A percentile compares a stretch with the other conserved stretches of the same genome.
Evolutionary conservation across 2,888 invertebrate genomes (phyloP).

Genomic region (Cheilosia grossa): DNA sequence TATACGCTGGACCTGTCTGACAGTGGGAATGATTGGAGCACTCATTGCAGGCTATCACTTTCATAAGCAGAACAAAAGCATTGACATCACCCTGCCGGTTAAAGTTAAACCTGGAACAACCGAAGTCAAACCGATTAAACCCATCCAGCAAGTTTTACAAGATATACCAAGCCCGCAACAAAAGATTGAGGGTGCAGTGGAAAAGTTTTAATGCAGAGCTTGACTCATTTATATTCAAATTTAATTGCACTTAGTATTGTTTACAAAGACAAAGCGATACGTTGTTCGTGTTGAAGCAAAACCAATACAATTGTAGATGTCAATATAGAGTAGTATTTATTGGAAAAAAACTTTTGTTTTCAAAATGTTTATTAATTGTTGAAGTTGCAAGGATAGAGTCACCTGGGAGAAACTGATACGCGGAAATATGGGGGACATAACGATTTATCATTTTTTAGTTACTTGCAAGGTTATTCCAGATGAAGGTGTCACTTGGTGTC

Average conservation of each 20-base stretch:
- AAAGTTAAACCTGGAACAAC: conserved; percentile 78
- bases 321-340: background rate
- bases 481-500: no score
- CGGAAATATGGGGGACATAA: no score
- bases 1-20: conserved; percentile 81
- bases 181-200: conserved; percentile 52
- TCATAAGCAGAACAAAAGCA: conserved; percentile 79
- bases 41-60: conserved; percentile 79
- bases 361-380: background rate
- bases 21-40: conserved; percentile 79
- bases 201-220: conserved; percentile 72
- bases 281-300: background rate
- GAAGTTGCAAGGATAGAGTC: background rate
- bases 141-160: conserved; percentile 42
- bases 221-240: conserved; percentile 3
- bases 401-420: background rate
- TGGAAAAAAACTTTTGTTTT: background rate
- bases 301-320: conserved; percentile 3
- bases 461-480: no score
- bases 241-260: conserved; percentile 18
- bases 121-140: conserved; percentile 77
- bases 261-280: background rate
- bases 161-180: conserved; percentile 11
- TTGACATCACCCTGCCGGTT: conserved; percentile 80
- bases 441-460: no score